Base-by-base conservation (phyloP, 1,140 invertebrate species). In the Procambarus clarkii region DNA sequence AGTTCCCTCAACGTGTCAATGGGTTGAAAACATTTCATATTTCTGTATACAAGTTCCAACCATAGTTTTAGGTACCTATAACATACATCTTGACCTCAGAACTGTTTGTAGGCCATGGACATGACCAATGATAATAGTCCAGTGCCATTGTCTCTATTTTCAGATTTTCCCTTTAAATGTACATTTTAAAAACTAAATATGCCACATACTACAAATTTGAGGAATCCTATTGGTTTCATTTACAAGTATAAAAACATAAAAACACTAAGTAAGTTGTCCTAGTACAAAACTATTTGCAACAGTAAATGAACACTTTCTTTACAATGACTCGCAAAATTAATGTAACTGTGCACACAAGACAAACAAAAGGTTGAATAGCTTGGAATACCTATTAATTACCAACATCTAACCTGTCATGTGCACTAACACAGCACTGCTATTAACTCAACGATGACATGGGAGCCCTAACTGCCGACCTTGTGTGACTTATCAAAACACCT, bases 231-330 rank as follows among this genome's bases (percentile, higher is more conserved):
- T 74, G 18, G 44, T 48, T 85, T 85, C 69, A 48, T 85, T 71
- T 85, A 85, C 69, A 81, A 81, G 79, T 81, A 81, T 81, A 81
- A 81, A 81, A 81, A 81, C 79, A 64, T 58, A 79, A 81, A 81
- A n/a, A 81, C 79, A 81, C 79, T 11, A 81, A 81, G 79, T 81
- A 50, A 54, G 34, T 54, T 24, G 79, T 81, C 48, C n/a, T 21
- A 54, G 48, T 81, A 81, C 4, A 58, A 81, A 81, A 50, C 48
- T 50, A 54, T 54, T 81, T 58, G 2, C 2, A 54, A n/a, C 4
- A 13, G 1, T 21, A 58, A 81, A 81, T 24, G 8, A 81, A 74
- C 8, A 8, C 7, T 3, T 9, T 74, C 24, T 80, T 54, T 54
- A 58, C 15, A 58, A 18, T n/a, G 21, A 81, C 79, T 81, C 21